phyloP scores from a whole-genome alignment of 2,113 vertebrate genomes.

The Tetrax tetrax region DNA sequence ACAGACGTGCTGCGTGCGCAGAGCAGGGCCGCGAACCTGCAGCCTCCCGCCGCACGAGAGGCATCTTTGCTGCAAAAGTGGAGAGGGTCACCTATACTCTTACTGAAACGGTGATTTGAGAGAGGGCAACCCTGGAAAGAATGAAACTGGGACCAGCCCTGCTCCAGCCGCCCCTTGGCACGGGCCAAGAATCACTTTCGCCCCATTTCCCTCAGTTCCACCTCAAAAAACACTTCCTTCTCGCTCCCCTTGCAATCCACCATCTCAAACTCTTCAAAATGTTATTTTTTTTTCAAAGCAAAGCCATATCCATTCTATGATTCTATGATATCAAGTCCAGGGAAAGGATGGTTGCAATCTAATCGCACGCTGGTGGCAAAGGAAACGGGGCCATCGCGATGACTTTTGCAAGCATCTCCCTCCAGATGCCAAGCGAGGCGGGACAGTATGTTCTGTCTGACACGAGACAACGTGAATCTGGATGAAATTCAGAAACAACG shows the following conservation, averaged over 20 bases:
- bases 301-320: no score
- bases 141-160: background rate
- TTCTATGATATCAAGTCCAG: background rate
- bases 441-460: background rate
- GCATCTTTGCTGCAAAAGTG: background rate
- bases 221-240: background rate
- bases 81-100: background rate
- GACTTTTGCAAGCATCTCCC: background rate
- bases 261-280: background rate
- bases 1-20: background rate
- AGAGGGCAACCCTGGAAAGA: background rate
- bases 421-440: background rate
- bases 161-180: background rate
- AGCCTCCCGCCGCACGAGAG: rapidly evolving
- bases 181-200: background rate
- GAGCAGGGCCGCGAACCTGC: background rate
- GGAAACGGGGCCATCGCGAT: rapidly evolving
- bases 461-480: background rate
- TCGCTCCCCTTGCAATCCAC: background rate
- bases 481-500: background rate
- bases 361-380: background rate
- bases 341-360: background rate
- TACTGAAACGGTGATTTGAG: background rate
- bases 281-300: rapidly evolving
- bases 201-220: background rate